A percentile compares a stretch with the other conserved stretches of the same genome.
Conservation (phyloP, 2,888 invertebrate genomes). For the Stegana nigrithorax region DNA sequence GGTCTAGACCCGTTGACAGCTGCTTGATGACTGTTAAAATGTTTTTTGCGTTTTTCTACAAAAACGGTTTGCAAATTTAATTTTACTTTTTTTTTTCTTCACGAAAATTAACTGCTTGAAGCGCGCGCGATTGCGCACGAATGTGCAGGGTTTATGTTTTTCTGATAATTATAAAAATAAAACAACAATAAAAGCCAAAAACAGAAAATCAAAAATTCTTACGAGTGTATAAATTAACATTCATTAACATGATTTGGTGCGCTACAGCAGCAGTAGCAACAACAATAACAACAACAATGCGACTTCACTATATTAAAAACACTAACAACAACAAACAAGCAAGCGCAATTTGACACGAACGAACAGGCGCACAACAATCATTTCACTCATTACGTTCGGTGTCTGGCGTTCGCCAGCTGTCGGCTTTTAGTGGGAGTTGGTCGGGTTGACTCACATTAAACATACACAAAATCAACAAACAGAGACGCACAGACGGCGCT, state of each 20-base stretch:
- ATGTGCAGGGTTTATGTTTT: background rate
- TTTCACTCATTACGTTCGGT: background rate
- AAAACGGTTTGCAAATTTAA: background rate
- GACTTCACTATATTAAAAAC: conserved; percentile 17
- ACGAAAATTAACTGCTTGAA: background rate
- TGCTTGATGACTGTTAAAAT: background rate
- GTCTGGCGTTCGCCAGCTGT: too few species aligned
- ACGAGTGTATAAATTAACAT: conserved; percentile 58
- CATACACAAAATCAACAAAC: background rate
- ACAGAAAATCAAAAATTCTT: conserved; percentile 47
- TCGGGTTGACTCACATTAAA: background rate
- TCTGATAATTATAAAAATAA: conserved; percentile 12
- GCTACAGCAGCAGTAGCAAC: background rate
- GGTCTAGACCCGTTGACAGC: background rate
- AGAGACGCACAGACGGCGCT: too few species aligned
- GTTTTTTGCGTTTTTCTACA: background rate
- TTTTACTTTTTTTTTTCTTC: background rate
- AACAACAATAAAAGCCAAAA: background rate
- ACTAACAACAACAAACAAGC: background rate
- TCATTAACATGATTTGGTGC: conserved; percentile 49
- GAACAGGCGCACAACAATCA: background rate
- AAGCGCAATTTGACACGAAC: conserved; percentile 9
- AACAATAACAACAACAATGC: conserved; percentile 24
- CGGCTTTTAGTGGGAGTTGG: background rate
- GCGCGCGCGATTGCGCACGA: conserved; percentile 9